Percentiles rank a stretch among this genome's conserved stretches.
phyloP scores from a whole-genome alignment of 2,113 vertebrate genomes.

The Gambusia affinis region DNA sequence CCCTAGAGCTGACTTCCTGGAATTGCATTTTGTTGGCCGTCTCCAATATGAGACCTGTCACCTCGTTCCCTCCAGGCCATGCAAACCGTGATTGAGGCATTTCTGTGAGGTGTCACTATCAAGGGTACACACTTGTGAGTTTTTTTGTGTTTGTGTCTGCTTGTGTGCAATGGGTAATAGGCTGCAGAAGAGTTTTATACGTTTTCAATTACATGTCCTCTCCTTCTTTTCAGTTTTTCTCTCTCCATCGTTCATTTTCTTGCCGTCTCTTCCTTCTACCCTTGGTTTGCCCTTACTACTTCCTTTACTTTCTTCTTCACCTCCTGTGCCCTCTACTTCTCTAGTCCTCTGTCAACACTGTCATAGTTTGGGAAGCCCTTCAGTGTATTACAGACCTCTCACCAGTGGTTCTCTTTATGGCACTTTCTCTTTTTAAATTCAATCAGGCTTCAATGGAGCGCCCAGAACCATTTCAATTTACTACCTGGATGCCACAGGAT shows the following conservation, averaged over 20 bases:
- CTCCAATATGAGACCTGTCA: constrained; percentile 80
- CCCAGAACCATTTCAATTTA: constrained; percentile 75
- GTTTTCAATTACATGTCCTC: constrained; percentile 53
- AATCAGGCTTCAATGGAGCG: constrained; percentile 69
- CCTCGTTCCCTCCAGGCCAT: constrained; percentile 77
- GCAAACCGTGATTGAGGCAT: constrained; percentile 82
- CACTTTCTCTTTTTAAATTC: constrained; percentile 73
- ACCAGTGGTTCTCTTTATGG: constrained; percentile 70
- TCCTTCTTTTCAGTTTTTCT: neutral
- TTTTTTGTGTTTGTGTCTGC: constrained; percentile 31
- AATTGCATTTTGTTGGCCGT: constrained; percentile 71
- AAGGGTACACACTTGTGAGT: constrained; percentile 37
- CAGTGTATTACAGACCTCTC: constrained; percentile 64
- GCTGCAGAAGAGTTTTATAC: constrained; percentile 80
- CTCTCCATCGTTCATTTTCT: constrained; percentile 1
- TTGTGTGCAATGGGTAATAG: constrained; percentile 79
- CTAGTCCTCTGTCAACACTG: constrained; percentile 43
- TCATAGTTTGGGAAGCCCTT: constrained; percentile 63
- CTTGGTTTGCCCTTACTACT: constrained; percentile 20
- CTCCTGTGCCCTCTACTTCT: neutral
- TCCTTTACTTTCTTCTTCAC: constrained; percentile 5
- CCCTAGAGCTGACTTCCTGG: constrained; percentile 62
- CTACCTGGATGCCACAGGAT: constrained; percentile 65
- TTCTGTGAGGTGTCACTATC: constrained; percentile 70
- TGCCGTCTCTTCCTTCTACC: constrained; percentile 7